Percentiles rank a stretch among this genome's conserved stretches.
Conservation (phyloP, 2,797 vertebrate genomes). For the Apodemus agrarius region DNA sequence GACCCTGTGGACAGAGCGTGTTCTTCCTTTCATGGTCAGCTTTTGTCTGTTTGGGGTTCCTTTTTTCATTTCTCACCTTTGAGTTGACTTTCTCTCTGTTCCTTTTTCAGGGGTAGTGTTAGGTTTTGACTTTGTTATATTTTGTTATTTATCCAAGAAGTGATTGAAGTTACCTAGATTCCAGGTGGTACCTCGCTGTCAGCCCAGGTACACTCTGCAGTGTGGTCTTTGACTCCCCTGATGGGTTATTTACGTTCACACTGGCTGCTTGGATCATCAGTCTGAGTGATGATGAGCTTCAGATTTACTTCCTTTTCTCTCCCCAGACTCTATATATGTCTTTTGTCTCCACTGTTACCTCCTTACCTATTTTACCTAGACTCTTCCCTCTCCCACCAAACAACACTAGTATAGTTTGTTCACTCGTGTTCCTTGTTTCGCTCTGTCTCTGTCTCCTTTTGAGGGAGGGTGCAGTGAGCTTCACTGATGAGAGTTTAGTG, state of each 20-base stretch:
- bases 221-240: background rate
- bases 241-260: background rate
- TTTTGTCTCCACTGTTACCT: conserved; percentile 1
- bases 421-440: background rate
- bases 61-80: conserved; percentile 22
- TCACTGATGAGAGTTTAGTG: background rate
- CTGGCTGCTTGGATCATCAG: background rate
- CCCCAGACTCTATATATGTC: background rate
- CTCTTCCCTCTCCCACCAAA: background rate
- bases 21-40: background rate
- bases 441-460: background rate
- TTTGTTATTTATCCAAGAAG: background rate
- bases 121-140: conserved; percentile 36
- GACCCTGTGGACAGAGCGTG: background rate
- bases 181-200: background rate
- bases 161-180: background rate
- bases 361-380: background rate
- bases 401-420: background rate
- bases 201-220: background rate
- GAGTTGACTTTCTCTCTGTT: background rate
- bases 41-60: conserved; percentile 28
- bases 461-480: background rate
- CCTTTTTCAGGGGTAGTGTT: background rate
- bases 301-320: conserved; percentile 7
- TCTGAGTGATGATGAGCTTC: background rate